Percentiles rank a stretch among this genome's conserved stretches.
Conservation (phyloP, 2,797 vertebrate species). For the Halcyon leucocephala region DNA sequence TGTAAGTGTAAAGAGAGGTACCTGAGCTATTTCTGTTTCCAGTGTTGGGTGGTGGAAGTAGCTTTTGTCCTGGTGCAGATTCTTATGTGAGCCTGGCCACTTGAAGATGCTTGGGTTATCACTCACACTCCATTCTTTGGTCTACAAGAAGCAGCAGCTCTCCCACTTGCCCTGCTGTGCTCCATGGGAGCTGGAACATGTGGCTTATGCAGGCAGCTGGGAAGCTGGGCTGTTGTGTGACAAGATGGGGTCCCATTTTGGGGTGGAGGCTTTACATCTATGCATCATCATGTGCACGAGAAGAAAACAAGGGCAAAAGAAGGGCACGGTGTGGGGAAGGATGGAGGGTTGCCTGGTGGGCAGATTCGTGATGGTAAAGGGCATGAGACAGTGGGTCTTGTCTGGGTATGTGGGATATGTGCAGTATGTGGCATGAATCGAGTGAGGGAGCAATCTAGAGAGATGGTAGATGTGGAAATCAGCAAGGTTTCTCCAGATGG, state of each 20-base stretch:
- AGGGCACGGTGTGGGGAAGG: background rate
- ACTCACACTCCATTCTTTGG: rapidly evolving
- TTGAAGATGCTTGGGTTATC: background rate
- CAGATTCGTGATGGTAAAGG: background rate
- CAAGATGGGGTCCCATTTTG: background rate
- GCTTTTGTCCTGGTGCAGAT: background rate
- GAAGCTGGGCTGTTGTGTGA: background rate
- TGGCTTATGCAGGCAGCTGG: rapidly evolving
- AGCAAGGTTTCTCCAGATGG: background rate
- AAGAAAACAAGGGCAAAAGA: background rate
- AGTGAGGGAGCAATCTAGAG: background rate
- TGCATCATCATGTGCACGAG: background rate
- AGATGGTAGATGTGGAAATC: background rate
- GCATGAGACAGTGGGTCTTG: too few species aligned
- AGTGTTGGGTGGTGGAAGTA: background rate
- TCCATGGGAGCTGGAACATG: rapidly evolving
- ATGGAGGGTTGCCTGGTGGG: background rate
- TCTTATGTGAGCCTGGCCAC: background rate
- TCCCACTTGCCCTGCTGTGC: background rate
- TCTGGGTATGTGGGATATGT: background rate
- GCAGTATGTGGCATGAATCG: background rate
- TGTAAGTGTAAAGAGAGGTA: background rate
- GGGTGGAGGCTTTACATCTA: background rate
- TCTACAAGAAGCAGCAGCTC: background rate
- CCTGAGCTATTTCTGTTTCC: rapidly evolving